Conservation (phyloP, 1,140 invertebrate genomes). For the Drosophila tani region DNA sequence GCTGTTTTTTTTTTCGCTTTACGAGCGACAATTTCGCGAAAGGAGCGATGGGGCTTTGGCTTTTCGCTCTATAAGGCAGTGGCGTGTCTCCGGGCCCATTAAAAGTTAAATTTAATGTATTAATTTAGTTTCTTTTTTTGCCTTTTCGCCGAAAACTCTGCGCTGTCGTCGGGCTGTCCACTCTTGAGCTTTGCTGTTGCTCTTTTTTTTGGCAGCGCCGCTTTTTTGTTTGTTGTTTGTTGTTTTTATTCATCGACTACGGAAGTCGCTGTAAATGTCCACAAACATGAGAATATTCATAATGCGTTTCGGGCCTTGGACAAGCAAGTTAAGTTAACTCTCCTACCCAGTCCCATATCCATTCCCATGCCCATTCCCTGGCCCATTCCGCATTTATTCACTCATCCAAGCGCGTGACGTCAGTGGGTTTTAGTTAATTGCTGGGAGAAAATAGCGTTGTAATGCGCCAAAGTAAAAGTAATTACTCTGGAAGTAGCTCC, state of each 20-base stretch:
- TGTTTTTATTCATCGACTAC: constrained; percentile 76
- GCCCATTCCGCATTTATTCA: not conserved
- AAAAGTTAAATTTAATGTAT: constrained; percentile 69
- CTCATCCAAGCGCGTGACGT: constrained; percentile 29
- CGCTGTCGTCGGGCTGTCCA: constrained; percentile 9
- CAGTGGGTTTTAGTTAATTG: constrained; percentile 61
- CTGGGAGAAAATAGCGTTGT: constrained; percentile 40
- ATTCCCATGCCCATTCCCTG: not conserved
- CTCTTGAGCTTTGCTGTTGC: constrained; percentile 20
- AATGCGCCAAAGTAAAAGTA: constrained; percentile 60
- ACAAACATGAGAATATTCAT: constrained; percentile 78
- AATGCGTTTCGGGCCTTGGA: constrained; percentile 37
- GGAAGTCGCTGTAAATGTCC: constrained; percentile 81
- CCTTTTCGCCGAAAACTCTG: constrained; percentile 5
- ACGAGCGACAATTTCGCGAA: constrained; percentile 61
- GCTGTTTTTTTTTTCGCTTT: constrained; percentile 17
- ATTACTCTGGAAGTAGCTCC: constrained; percentile 55
- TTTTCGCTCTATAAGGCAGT: constrained; percentile 51
- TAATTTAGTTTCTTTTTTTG: constrained; percentile 56
- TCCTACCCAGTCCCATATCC: not conserved
- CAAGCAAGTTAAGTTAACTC: not conserved
- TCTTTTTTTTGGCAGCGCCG: constrained; percentile 28
- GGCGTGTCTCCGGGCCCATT: constrained; percentile 40
- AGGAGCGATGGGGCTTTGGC: constrained; percentile 13
- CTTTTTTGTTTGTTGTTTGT: constrained; percentile 35